Conservation (phyloP, 23 tunicate species). For the Pegea sp. region DNA sequence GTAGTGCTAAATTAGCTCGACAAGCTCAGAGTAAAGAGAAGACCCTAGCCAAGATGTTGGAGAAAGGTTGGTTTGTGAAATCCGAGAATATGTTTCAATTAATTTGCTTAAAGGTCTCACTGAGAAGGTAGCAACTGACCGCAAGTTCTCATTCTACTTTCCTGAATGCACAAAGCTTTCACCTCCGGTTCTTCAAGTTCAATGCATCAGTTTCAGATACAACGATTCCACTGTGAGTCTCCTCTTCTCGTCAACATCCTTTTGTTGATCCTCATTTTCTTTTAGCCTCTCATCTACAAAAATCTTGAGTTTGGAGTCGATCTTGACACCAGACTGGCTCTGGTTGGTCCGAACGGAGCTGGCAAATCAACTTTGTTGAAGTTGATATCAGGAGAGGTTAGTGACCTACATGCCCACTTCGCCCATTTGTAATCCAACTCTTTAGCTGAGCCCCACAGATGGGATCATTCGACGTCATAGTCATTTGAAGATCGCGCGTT, state of each 20-base stretch:
- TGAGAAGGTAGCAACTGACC: conserved; percentile 20
- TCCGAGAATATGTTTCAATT: neutral
- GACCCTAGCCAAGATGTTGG: conserved; percentile 68
- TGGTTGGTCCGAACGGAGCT: conserved; percentile 93
- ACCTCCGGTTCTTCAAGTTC: conserved; percentile 75
- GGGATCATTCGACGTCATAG: conserved; percentile 85
- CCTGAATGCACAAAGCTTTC: conserved; percentile 49
- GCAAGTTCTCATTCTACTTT: conserved; percentile 23
- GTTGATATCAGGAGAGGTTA: conserved; percentile 56
- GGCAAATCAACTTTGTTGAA: conserved; percentile 83
- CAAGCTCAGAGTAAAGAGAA: conserved; percentile 91
- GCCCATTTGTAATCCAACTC: neutral
- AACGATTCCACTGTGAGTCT: conserved; percentile 38
- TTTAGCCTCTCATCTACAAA: conserved; percentile 21
- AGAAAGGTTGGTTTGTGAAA: conserved; percentile 24
- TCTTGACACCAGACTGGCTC: conserved; percentile 73
- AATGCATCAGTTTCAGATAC: conserved; percentile 75
- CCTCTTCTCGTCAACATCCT: neutral
- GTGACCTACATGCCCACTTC: neutral
- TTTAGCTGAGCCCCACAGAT: conserved; percentile 53
- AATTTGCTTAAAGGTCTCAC: conserved; percentile 25
- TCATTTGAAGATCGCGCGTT: conserved; percentile 82
- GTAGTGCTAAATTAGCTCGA: conserved; percentile 63
- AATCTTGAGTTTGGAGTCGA: conserved; percentile 79
- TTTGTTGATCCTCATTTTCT: neutral